Percentiles rank a stretch among this genome's conserved stretches.
Evolutionary conservation across 2,113 vertebrate species (phyloP).

Genomic region (Labeo rohita): DNA sequence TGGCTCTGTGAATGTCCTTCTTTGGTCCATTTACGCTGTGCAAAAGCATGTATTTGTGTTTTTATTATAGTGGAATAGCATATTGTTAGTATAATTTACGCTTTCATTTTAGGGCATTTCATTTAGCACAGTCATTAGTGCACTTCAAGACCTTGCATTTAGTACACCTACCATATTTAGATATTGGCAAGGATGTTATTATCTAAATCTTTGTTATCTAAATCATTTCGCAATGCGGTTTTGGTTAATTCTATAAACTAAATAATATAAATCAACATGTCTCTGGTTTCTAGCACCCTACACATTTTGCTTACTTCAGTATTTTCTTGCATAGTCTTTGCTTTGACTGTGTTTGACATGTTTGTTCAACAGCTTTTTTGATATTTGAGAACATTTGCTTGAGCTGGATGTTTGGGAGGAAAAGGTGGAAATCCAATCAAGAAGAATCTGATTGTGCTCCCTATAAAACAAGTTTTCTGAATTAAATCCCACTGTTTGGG

Average conservation of each 20-base stretch:
- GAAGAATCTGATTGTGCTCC: neutral
- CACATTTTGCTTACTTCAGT: neutral
- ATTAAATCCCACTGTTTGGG: constrained; percentile 11
- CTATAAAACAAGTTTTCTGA: neutral
- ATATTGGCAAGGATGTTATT: neutral
- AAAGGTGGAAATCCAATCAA: neutral
- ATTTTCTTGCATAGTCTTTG: neutral
- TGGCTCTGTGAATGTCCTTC: neutral
- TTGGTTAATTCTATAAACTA: neutral
- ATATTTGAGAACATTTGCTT: constrained; percentile 2
- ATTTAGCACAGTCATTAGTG: neutral
- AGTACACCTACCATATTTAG: neutral
- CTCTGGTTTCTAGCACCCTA: neutral
- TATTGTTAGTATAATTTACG: neutral
- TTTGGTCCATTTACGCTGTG: neutral
- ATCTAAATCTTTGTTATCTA: neutral
- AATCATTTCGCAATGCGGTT: neutral
- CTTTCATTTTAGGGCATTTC: neutral
- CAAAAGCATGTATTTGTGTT: neutral
- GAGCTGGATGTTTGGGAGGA: neutral
- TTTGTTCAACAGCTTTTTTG: neutral
- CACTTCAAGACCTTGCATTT: neutral
- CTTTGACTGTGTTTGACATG: neutral
- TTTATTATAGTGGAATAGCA: neutral
- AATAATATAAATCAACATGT: neutral